Evolutionary conservation across 2,797 vertebrate species (phyloP).

Genomic region (Sus cebifrons): DNA sequence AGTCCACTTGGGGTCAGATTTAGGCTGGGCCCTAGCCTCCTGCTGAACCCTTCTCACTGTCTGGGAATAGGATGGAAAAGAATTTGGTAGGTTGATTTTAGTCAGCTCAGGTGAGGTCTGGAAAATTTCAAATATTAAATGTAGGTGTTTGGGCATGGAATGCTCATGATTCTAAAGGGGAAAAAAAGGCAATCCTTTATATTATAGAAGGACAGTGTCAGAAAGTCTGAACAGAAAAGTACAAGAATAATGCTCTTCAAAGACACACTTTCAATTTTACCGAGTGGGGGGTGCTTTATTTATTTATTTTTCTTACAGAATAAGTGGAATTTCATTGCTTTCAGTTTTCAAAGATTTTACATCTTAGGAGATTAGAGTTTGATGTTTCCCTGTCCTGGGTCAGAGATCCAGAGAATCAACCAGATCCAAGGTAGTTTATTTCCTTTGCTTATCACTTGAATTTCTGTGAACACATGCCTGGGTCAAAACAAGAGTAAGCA

Average conservation of each 20-base stretch:
- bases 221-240: slow-evolving; percentile 16
- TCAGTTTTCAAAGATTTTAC: slow-evolving; percentile 62
- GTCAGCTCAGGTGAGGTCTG: neutral
- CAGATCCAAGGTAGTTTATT: slow-evolving; percentile 71
- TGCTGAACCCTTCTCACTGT: slow-evolving; percentile 11
- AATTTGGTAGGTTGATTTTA: slow-evolving; percentile 45
- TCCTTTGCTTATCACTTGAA: slow-evolving; percentile 78
- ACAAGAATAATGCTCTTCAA: neutral
- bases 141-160: neutral
- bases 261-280: neutral
- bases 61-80: neutral
- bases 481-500: slow-evolving; percentile 58
- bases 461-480: slow-evolving; percentile 54
- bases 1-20: slow-evolving; percentile 45
- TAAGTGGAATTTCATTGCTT: slow-evolving; percentile 26
- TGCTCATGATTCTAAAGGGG: slow-evolving; percentile 19
- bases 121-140: slow-evolving; percentile 36
- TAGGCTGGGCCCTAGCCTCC: neutral
- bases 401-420: slow-evolving; percentile 39
- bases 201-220: neutral
- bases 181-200: slow-evolving; percentile 49
- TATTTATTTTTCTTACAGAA: slow-evolving; percentile 43
- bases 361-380: slow-evolving; percentile 52
- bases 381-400: neutral
- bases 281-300: neutral